Evolutionary conservation across 2,888 invertebrate genomes (phyloP).

Genomic region (Celastrina argiolus): DNA sequence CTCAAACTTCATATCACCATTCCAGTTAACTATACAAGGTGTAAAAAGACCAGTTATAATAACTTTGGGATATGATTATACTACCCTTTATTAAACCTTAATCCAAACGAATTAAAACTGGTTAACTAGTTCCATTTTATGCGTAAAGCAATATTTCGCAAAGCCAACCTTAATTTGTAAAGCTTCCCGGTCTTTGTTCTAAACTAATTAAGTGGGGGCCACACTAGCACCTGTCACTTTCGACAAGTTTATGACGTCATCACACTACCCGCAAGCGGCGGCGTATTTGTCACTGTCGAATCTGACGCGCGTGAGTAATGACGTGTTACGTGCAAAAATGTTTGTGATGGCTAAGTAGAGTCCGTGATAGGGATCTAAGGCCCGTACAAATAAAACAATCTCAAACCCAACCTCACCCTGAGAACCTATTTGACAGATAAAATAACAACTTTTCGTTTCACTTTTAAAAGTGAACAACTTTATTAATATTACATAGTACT

Average conservation of each 20-base stretch:
- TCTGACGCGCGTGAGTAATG: conserved; percentile 7
- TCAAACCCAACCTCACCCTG: too few species aligned
- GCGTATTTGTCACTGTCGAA: conserved; percentile 17
- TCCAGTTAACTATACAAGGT: too few species aligned
- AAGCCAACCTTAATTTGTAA: conserved; percentile 6
- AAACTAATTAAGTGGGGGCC: neutral
- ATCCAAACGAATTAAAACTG: neutral
- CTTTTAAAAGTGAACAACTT: too few species aligned
- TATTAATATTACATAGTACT: too few species aligned
- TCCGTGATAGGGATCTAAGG: neutral
- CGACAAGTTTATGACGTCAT: conserved; percentile 18
- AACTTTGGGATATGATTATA: too few species aligned
- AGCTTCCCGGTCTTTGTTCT: neutral
- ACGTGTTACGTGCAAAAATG: neutral
- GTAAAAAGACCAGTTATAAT: too few species aligned
- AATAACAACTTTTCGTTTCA: too few species aligned
- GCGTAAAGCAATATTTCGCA: neutral
- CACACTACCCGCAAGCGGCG: neutral
- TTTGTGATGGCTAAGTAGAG: neutral
- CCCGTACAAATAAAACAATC: neutral
- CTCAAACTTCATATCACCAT: too few species aligned
- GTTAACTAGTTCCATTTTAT: neutral
- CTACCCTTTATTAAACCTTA: neutral
- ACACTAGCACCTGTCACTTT: conserved; percentile 12
- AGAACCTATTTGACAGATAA: neutral